Base-by-base conservation (phyloP, 2,888 invertebrate genomes). In the Thereva unica region DNA sequence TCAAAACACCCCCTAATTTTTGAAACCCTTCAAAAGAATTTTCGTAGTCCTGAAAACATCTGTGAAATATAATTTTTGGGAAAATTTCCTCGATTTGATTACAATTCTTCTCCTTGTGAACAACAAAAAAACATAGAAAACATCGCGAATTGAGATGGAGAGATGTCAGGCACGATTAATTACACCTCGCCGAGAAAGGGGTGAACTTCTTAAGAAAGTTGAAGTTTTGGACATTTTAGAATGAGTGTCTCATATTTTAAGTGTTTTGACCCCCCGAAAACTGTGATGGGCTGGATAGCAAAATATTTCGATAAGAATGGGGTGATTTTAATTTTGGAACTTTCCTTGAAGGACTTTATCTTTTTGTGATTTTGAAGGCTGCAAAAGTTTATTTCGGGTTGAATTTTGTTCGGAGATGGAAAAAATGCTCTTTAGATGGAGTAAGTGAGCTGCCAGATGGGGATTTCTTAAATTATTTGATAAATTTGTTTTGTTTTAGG, bases 231-330 rank as follows among this genome's bases (percentile, higher is more conserved):
- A 61, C 61, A 40, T 50, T 61, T 59, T 61, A 50, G 50, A 50
- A 61, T 41, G 49, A 50, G 37, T 61, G 61, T 61, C 61, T 61
- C 61, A 61, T 61, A 61, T 61, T 61, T 61, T 61, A 61, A 50
- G 41, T 49, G n/a, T 23, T 10, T 12, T 61, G 10, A 40, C 35
- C 61, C 23, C 23, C 40, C 40, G 9, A 44, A 23, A 34, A 41
- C 35, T 61, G 6, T 40, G 12, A 47, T 59, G 12, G 37, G 38
- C 35, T 9, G 23, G 23, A 23, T 23, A 23, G 23, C 23, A 23
- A 23, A 23, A 23, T 23, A 23, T 23, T 23, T 23, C 23, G 23
- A 23, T 23, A 23, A 23, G 37, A 38, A 59, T n/a, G 45, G 59
- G 61, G 47, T 50, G 37, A 61, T 61, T 61, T 61, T 61, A 61